Conservation (phyloP, 1,140 invertebrate genomes). For the Campodea augens region DNA sequence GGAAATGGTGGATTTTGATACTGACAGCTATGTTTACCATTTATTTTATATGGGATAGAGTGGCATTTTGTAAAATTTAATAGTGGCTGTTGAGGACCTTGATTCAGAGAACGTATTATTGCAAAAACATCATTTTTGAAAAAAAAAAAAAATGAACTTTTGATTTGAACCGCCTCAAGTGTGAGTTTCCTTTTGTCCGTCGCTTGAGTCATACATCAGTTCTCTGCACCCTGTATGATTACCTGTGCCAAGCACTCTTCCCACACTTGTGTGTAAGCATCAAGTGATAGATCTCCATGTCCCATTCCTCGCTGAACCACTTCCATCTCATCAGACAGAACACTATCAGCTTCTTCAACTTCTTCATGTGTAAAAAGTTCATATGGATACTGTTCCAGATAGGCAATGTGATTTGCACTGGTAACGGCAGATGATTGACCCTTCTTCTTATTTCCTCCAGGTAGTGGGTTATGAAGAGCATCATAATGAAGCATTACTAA, state of each 20-base stretch:
- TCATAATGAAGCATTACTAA: conserved; percentile 87
- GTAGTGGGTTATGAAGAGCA: conserved; percentile 31
- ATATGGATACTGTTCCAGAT: conserved; percentile 72
- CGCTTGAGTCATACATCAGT: too few relatives aligned
- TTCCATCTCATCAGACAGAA: conserved; percentile 66
- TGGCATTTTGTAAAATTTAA: too few relatives aligned
- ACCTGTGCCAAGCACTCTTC: conserved; percentile 80
- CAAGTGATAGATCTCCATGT: conserved; percentile 78
- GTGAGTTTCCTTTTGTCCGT: too few relatives aligned
- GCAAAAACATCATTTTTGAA: too few relatives aligned
- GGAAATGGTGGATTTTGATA: too few relatives aligned
- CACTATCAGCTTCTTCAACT: conserved; percentile 38
- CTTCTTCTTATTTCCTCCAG: conserved; percentile 11
- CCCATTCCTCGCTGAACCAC: conserved; percentile 83
- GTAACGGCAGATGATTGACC: conserved; percentile 19
- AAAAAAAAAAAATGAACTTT: too few relatives aligned
- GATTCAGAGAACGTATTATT: too few relatives aligned
- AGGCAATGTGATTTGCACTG: conserved; percentile 51
- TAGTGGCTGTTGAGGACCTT: too few relatives aligned
- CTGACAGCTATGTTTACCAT: too few relatives aligned
- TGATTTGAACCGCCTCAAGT: too few relatives aligned
- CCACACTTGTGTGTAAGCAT: conserved; percentile 89
- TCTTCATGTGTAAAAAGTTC: conserved; percentile 50
- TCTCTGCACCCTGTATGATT: too few relatives aligned
- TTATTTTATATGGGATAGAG: too few relatives aligned